Evolutionary conservation across 92 coral and sea anemone genomes (phyloP).

Genomic region (Phymanthus crucifer): DNA sequence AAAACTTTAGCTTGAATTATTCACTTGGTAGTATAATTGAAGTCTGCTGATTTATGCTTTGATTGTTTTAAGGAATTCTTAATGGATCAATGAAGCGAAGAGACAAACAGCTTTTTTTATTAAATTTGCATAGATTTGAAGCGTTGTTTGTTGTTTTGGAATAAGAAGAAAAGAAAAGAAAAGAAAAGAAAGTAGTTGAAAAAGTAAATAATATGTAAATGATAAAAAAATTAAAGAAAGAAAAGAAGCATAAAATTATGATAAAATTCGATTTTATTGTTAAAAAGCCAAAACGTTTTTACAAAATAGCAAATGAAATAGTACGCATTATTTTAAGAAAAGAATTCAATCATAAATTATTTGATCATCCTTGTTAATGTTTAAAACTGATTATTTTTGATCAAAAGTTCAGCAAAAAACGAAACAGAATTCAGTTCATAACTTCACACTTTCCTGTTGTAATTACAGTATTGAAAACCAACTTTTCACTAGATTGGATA

Average conservation of each 20-base stretch:
- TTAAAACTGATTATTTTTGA: too few relatives aligned
- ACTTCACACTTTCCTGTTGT: too few relatives aligned
- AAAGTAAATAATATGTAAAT: neutral
- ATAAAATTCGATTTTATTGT: too few relatives aligned
- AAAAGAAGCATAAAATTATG: neutral
- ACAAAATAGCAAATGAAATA: too few relatives aligned
- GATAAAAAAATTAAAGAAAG: neutral
- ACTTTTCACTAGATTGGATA: too few relatives aligned
- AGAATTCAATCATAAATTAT: too few relatives aligned
- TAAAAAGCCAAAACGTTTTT: too few relatives aligned
- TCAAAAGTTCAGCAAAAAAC: too few relatives aligned
- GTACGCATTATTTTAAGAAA: too few relatives aligned
- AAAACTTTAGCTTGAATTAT: neutral
- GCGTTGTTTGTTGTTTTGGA: neutral
- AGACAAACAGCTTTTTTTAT: neutral
- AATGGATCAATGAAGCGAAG: conserved; percentile 12
- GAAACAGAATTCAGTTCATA: too few relatives aligned
- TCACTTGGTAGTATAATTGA: neutral
- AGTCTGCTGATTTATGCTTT: neutral
- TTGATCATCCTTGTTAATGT: too few relatives aligned
- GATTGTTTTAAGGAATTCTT: neutral
- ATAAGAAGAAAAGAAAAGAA: neutral
- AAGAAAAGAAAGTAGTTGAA: neutral
- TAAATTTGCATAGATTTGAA: neutral
- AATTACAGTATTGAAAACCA: too few relatives aligned